Evolutionary conservation across 2,113 vertebrate species (phyloP), one percentile per base, ranked within the genome.

Genomic region (Cavia aperea): DNA sequence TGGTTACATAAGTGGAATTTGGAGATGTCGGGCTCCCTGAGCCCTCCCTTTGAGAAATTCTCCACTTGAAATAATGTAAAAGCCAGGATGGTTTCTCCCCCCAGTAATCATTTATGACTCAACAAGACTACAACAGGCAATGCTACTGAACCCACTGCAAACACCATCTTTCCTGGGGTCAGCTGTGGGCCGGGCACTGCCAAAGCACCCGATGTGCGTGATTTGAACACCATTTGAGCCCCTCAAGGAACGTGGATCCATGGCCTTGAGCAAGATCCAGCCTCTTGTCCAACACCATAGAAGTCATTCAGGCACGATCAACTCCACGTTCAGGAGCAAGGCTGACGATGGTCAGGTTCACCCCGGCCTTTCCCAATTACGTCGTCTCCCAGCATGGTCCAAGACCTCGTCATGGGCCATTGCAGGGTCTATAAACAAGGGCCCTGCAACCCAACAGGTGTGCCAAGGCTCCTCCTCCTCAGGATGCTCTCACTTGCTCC

Each of bases 1-100:
- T 0, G 1, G 43, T 14, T 24, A 2, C 43, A 5, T 0, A 23
- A 33, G 62, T 4, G 2, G 18, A 1, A 26, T 19, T 5, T n/a
- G 66, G 68, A 39, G 86, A 63, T 2, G 19, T 0, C 5, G 15
- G 15, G 23, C 0, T 49, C 43, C 68, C 39, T 58, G 2, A 86
- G 72, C 56, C 46, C 29, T 54, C 51, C n/a, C 85, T 13, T 70
- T 36, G 51, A 24, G 58, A 43, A 39, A 43, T 24, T 60, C 72
- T 66, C 72, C 8, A 16, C 14, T 0, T 31, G 54, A 51, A 11
- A 66, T n/a, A 29, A 18, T 23, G 46, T 31, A 49, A 66, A 73
- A 66, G 18, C 19, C 0, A 11, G 63, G 56, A 1, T 46, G 4
- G 0, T 26, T 63, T 33, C 26, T 29, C 6, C 14, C 3, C 24